phyloP scores from a whole-genome alignment of 2,113 vertebrate genomes.

The Pseudopodoces humilis region DNA sequence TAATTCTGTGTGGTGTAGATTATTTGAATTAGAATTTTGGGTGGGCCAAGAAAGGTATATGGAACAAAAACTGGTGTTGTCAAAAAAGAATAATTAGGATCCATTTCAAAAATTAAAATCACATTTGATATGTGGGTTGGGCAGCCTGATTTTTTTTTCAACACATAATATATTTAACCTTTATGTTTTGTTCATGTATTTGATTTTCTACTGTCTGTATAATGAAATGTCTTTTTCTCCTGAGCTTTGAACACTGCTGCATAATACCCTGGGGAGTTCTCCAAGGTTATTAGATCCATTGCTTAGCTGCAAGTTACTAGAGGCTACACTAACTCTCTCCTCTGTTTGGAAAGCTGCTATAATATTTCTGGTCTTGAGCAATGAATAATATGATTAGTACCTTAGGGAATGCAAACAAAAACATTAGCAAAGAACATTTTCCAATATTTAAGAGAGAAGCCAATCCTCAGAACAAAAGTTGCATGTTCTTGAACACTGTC shows the following conservation, averaged over 20 bases:
- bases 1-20: neutral
- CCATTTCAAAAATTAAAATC: neutral
- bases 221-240: conserved; percentile 35
- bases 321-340: neutral
- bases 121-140: neutral
- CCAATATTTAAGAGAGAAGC: conserved; percentile 46
- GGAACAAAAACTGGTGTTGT: neutral
- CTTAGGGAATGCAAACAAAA: conserved; percentile 53
- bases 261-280: conserved; percentile 34
- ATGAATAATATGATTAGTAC: conserved; percentile 57
- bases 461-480: conserved; percentile 30
- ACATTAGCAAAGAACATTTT: conserved; percentile 45
- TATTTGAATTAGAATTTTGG: conserved; percentile 32
- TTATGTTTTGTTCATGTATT: conserved; percentile 38
- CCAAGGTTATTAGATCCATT: conserved; percentile 63
- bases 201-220: conserved; percentile 39
- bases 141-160: neutral
- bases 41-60: neutral
- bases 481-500: conserved; percentile 6
- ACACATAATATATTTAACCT: conserved; percentile 22
- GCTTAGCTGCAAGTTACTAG: conserved; percentile 36
- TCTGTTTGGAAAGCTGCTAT: conserved; percentile 29
- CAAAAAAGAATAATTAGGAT: neutral
- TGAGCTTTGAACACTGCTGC: neutral
- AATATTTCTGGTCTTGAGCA: conserved; percentile 51